A percentile compares a stretch with the other conserved stretches of the same genome.
Evolutionary conservation across 1,140 invertebrate genomes (phyloP).

Genomic region (Papilio glaucus): DNA sequence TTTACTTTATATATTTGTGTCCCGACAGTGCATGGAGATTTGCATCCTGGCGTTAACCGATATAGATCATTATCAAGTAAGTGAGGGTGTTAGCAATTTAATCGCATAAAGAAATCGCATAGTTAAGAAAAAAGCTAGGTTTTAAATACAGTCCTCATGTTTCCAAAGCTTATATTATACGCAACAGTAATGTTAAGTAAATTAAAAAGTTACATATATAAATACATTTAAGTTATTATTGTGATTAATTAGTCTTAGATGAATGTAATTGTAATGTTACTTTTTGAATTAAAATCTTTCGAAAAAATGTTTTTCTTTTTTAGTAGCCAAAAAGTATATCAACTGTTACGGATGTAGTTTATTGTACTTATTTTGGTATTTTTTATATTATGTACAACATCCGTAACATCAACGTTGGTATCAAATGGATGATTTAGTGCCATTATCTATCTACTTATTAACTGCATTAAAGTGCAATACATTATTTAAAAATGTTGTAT

Average conservation of each 20-base stretch:
- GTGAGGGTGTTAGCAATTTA: neutral
- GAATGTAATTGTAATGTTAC: conserved; percentile 56
- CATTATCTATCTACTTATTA: no score
- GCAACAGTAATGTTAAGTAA: conserved; percentile 45
- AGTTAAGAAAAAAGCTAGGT: conserved; percentile 24
- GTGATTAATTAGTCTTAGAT: conserved; percentile 66
- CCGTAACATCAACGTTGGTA: no score
- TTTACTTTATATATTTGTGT: no score
- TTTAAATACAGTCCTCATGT: conserved; percentile 30
- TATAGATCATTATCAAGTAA: conserved; percentile 1
- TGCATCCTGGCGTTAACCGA: no score
- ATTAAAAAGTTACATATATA: conserved; percentile 49
- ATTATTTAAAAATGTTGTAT: no score
- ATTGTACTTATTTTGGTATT: no score
- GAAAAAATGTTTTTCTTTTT: conserved; percentile 20
- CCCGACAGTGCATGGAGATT: no score
- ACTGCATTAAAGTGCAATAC: no score
- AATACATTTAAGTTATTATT: conserved; percentile 63
- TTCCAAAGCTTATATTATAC: conserved; percentile 37
- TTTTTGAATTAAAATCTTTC: conserved; percentile 52
- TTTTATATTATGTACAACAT: no score
- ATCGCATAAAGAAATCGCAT: conserved; percentile 2
- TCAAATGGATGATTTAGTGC: neutral
- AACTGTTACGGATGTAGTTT: no score
- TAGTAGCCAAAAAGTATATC: no score